phyloP scores from a whole-genome alignment of 2,797 vertebrate species.

The Enteromius trimaculatus region DNA sequence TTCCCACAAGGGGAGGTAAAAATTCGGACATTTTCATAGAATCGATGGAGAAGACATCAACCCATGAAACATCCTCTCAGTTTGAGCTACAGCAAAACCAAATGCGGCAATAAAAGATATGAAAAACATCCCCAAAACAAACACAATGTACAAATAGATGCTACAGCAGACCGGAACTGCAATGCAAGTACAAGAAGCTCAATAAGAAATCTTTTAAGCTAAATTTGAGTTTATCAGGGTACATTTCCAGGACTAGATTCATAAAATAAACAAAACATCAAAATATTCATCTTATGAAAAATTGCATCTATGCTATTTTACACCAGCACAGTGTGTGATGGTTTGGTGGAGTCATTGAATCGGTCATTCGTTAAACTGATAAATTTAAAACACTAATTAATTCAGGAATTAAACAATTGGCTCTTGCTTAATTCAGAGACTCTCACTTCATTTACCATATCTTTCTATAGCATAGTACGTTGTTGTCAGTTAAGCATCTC shows the following conservation, averaged over 20 bases:
- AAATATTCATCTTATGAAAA: not conserved
- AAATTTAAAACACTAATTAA: not conserved
- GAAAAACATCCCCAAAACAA: slow-evolving; percentile 3
- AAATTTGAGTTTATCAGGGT: not conserved
- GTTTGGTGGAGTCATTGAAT: not conserved
- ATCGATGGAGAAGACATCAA: slow-evolving; percentile 55
- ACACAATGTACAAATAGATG: slow-evolving; percentile 40
- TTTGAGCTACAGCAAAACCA: slow-evolving; percentile 28
- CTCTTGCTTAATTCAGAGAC: not conserved
- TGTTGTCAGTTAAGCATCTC: not conserved
- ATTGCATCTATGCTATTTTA: not conserved
- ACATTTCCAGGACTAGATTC: not conserved
- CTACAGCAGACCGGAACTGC: not conserved
- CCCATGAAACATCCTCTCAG: slow-evolving; percentile 46
- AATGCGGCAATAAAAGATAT: slow-evolving; percentile 48
- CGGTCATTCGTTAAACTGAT: not conserved
- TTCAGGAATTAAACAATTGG: not conserved
- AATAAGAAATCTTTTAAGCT: not conserved
- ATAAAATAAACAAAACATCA: not conserved
- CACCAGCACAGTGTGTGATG: not conserved
- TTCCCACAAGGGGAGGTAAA: slow-evolving; percentile 50
- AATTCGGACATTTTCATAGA: slow-evolving; percentile 50
- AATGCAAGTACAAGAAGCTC: slow-evolving; percentile 25
- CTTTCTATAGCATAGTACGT: not conserved
- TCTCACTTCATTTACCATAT: not conserved